Percentiles rank a stretch among this genome's conserved stretches.
Evolutionary conservation across 2,888 invertebrate genomes (phyloP).

Genomic region (Drosophila mulleri): DNA sequence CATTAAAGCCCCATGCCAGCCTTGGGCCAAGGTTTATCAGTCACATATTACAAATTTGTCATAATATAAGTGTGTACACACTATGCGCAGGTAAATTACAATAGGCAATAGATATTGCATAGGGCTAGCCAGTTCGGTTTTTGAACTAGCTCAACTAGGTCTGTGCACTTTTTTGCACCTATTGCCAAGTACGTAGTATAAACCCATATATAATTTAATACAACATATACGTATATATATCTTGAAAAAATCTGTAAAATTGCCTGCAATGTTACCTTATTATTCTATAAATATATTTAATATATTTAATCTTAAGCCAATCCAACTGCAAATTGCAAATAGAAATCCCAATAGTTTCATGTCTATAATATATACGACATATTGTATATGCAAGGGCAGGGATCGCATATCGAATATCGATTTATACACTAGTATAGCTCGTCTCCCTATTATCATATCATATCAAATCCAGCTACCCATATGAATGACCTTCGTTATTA

Average conservation of each 20-base stretch:
- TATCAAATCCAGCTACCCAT: too few relatives aligned
- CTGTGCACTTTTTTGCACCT: background rate
- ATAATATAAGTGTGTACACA: background rate
- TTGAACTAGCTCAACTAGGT: background rate
- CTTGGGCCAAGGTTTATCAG: conserved; percentile 7
- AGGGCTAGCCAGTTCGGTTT: background rate
- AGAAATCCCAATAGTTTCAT: background rate
- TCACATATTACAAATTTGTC: conserved; percentile 10
- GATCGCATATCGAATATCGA: too few relatives aligned
- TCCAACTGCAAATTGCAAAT: too few relatives aligned
- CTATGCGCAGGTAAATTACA: background rate
- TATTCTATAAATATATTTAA: too few relatives aligned
- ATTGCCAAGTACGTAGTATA: too few relatives aligned
- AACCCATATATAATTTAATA: too few relatives aligned
- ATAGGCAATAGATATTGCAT: background rate
- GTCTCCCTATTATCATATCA: background rate
- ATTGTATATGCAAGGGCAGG: too few relatives aligned
- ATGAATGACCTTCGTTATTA: background rate
- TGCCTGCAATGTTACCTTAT: too few relatives aligned
- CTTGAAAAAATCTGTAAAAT: too few relatives aligned
- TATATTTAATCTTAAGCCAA: too few relatives aligned
- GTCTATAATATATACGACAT: background rate
- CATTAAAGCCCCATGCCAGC: conserved; percentile 28
- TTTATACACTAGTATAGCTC: background rate
- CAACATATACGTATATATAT: too few relatives aligned